phyloP scores from a whole-genome alignment of 2,797 vertebrate genomes.

The Mallotus villosus region DNA sequence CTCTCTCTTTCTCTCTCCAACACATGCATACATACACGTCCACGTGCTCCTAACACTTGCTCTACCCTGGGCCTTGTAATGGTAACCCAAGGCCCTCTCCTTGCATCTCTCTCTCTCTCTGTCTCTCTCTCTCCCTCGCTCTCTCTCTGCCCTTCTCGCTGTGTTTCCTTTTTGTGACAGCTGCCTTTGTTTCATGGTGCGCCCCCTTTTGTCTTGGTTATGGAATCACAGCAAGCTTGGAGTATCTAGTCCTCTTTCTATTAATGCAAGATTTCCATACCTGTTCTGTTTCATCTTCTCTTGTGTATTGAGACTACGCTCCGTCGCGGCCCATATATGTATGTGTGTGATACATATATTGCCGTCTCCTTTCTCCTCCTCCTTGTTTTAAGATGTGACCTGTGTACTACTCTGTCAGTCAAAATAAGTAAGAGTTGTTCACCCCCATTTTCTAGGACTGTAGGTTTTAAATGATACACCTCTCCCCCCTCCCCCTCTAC shows the following conservation, averaged over 20 bases:
- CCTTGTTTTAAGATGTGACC: conserved; percentile 61
- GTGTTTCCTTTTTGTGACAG: conserved; percentile 63
- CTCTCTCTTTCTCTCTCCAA: conserved; percentile 45
- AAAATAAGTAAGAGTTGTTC: conserved; percentile 36
- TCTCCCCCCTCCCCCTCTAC: conserved; percentile 33
- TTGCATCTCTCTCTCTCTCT: conserved; percentile 55
- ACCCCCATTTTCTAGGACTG: conserved; percentile 40
- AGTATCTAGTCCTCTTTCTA: conserved; percentile 80
- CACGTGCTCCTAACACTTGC: conserved; percentile 64
- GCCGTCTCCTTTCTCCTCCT: conserved; percentile 56
- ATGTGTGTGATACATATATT: conserved; percentile 77
- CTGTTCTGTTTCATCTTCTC: conserved; percentile 72
- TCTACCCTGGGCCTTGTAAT: conserved; percentile 82
- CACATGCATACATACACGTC: conserved; percentile 67
- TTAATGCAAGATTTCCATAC: conserved; percentile 78
- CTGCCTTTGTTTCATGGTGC: conserved; percentile 79
- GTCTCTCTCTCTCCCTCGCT: conserved; percentile 59
- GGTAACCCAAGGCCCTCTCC: conserved; percentile 80
- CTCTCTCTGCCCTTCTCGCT: conserved; percentile 35
- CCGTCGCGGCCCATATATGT: conserved; percentile 77
- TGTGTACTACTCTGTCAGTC: conserved; percentile 50
- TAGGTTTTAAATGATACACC: conserved; percentile 30
- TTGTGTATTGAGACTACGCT: conserved; percentile 83
- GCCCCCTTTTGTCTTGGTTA: conserved; percentile 86
- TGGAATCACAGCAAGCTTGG: conserved; percentile 91